Evolutionary conservation across 1,140 invertebrate genomes (phyloP).

Genomic region (Apis mellifera): Amel_HAv3.1 CM009936.2:11693001-11693500

Average conservation of each 20-base stretch:
- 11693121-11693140: slow-evolving; percentile 59
- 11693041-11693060: slow-evolving; percentile 57
- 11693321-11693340: background rate
- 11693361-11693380: background rate
- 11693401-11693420: background rate
- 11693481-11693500: too few relatives aligned
- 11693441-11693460: too few relatives aligned
- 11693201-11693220: background rate
- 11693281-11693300: slow-evolving; percentile 4
- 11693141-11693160: slow-evolving; percentile 64
- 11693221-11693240: background rate
- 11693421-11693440: background rate
- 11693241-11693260: slow-evolving; percentile 6
- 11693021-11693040: background rate
- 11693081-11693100: slow-evolving; percentile 53
- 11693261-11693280: slow-evolving; percentile 18
- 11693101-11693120: slow-evolving; percentile 54
- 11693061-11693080: slow-evolving; percentile 59
- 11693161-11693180: slow-evolving; percentile 35
- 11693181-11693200: slow-evolving; percentile 28
- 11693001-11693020: background rate
- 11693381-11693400: background rate
- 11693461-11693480: too few relatives aligned
- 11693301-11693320: background rate
- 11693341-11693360: background rate